Evolutionary conservation across 1,140 invertebrate species (phyloP), one percentile per base, ranked within the genome.

Genomic region (Drosophila repleta): DNA sequence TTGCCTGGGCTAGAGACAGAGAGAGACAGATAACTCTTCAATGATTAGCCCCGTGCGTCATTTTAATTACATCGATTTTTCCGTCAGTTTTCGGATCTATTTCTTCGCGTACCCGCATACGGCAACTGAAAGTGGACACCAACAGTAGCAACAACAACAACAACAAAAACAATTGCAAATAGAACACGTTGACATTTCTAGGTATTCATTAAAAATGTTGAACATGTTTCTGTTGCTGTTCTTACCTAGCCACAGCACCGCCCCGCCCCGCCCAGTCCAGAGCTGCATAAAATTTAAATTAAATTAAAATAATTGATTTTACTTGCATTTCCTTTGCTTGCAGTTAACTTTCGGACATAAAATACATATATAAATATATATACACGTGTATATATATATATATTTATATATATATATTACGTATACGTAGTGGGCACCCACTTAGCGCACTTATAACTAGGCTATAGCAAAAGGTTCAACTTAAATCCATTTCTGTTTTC

Each of bases 261-360:
- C 39, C 8, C 15, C 21, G 45, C 13, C 21, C 21, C 11, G 32
- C 32, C 1, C 32, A 3, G 32, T 32, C 1, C 29, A 13, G 13
- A 49, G 5, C 46, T 48, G 73, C 65, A 76, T 75, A 53, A 52
- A 51, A 76, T 79, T 88, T 88, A 82, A 87, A 87, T 88, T 88
- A 37, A 87, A 87, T 87, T 87, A 87, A 88, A 87, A 87, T 82
- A 82, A 87, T 82, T 82, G 82, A 82, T 87, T 87, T 82, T 75
- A 71, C 72, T 82, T 65, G 55, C 21, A 66, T 51, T 74, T 77
- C 61, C 10, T 57, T 57, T 53, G 17, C 5, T 87, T 87, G 37
- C 83, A 87, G 82, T 82, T 72, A 82, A 76, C 67, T 73, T 73
- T 78, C 20, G 71, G 58, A 67, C 64, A 52, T 49, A 76, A 18